Conservation (phyloP, 2,797 vertebrate genomes). For the Sebastes taczanowskii region DNA sequence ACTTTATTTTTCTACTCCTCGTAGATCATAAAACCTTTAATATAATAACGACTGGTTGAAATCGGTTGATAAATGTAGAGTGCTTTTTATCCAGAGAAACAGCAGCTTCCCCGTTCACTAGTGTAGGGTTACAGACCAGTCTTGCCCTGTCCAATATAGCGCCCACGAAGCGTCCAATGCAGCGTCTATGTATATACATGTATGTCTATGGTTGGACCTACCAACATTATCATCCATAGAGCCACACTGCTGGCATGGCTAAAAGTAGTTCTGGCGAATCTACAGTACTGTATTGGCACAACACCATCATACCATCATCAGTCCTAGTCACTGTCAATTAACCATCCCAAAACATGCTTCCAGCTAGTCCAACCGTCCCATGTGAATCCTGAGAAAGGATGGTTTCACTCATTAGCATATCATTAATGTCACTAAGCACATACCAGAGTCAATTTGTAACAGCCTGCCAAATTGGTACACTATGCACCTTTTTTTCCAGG, state of each 20-base stretch:
- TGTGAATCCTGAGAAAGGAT: constrained; percentile 2
- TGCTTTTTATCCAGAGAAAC: no score
- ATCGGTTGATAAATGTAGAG: no score
- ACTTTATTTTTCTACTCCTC: no score
- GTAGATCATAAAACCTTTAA: no score
- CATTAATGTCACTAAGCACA: constrained; percentile 48
- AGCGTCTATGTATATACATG: no score
- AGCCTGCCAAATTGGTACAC: constrained; percentile 43
- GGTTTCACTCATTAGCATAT: constrained; percentile 49
- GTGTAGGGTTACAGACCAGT: no score
- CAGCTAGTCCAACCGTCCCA: not conserved
- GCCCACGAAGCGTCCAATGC: no score
- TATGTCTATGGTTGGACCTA: not conserved
- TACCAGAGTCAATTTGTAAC: constrained; percentile 52
- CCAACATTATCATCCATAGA: not conserved
- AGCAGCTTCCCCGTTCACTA: no score
- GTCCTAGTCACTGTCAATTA: not conserved
- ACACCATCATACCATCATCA: not conserved
- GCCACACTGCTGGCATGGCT: not conserved
- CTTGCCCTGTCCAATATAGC: no score
- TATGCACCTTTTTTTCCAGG: constrained; percentile 24
- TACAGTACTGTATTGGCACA: not conserved
- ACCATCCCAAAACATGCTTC: not conserved
- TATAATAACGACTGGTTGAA: no score
- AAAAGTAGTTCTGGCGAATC: not conserved